Base-by-base conservation (phyloP, 2,888 invertebrate species). In the Macaria liturata region DNA sequence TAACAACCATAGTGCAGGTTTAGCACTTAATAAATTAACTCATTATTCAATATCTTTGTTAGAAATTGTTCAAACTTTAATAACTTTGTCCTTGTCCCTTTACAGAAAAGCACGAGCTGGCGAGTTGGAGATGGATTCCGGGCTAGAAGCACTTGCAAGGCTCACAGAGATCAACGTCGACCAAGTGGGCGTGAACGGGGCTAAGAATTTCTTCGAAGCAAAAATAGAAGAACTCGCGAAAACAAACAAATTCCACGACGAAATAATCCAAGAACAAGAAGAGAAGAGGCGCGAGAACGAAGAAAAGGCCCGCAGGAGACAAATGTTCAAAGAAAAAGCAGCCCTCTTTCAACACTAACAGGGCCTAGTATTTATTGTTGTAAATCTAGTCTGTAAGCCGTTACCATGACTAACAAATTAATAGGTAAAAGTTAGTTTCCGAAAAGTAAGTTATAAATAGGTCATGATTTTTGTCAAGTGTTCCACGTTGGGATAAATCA, bases 161-260 rank as follows among this genome's bases (percentile, higher is more conserved):
- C 90, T 98, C 37, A 96, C 97, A 4, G 98, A 98, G 89, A 96
- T 98, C 59, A 96, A 98, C 78, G 98, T 98, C 0, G 97, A 98
- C 66, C 96, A 97, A 91, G 98, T 98, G 30, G 98, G 98, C 0
- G 98, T 98, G 0, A 96, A 95, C 66, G 98, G 98, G 9, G 98
- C 98, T 40, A 98, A 98, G 83, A 95, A 96, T 78, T 98, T 98
- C 92, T 98, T 98, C 78, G 98, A 98, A 92, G 97, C 98, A 0
- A 98, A 98, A 95, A 98, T 98, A 73, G 96, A 96, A 76, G 96
- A 97, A 76, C 94, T 97, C 64, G 88, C 95, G 7, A 95, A 95
- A 74, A 93, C 95, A 57, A 97, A 95, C 78, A 97, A 97, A 89
- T 98, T 98, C 86, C 98, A 98, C 78, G 95, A 96, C 68, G 98